Percentiles rank a stretch among this genome's conserved stretches.
These are phyloP conservation scores for Homalodisca vitripennis DNA, from an alignment of 1,140 invertebrate species.

Conservation along the genomic window DNA sequence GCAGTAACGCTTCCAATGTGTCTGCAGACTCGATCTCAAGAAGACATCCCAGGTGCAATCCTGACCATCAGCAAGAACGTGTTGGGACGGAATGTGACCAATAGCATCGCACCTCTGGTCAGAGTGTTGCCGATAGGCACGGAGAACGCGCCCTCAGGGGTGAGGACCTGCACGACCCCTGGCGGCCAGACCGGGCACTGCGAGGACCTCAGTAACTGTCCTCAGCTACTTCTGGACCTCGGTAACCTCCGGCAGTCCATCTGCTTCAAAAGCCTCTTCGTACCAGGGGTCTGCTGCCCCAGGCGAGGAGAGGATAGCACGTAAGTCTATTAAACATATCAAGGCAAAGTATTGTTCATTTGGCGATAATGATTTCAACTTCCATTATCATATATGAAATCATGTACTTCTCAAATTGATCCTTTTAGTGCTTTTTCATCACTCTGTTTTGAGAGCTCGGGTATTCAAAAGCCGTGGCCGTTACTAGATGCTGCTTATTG, in stretches of 20 bases:
- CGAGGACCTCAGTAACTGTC: conserved; percentile 85
- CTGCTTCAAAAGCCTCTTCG: conserved; percentile 89
- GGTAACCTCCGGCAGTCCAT: conserved; percentile 79
- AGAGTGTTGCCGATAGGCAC: conserved; percentile 55
- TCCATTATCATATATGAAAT: too few species aligned
- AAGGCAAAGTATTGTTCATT: too few species aligned
- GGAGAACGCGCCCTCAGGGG: conserved; percentile 32
- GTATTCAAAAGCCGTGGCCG: too few species aligned
- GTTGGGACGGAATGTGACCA: conserved; percentile 74
- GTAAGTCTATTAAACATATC: too few species aligned
- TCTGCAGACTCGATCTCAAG: conserved; percentile 48
- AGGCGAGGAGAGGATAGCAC: not conserved
- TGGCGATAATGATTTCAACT: too few species aligned
- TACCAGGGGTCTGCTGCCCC: conserved; percentile 90
- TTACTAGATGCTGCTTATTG: too few species aligned
- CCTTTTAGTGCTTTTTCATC: too few species aligned
- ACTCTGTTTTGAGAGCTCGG: too few species aligned
- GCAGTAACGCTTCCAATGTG: too few species aligned
- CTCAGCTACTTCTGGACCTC: conserved; percentile 80
- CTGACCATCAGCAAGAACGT: conserved; percentile 81
- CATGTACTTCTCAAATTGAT: too few species aligned
- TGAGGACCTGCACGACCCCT: conserved; percentile 72
- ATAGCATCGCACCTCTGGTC: conserved; percentile 71
- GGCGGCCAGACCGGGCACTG: conserved; percentile 76
- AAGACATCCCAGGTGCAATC: conserved; percentile 66